These are phyloP conservation scores for Brassicogethes aeneus DNA, from an alignment of 2,888 invertebrate species.

Conservation along the genomic window DNA sequence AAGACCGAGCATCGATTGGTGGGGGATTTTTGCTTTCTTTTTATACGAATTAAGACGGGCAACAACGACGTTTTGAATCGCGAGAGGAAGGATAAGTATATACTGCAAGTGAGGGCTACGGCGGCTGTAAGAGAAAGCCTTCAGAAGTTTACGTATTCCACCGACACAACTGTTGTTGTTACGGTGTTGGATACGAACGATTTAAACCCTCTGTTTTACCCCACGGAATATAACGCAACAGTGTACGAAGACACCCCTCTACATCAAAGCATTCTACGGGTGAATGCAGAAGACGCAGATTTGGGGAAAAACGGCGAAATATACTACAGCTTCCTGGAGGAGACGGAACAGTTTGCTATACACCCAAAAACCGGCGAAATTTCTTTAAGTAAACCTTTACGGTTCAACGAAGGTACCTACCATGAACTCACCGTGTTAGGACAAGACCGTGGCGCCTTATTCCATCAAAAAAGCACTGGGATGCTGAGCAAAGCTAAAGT, in stretches of 20 bases:
- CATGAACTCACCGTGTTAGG: constrained; percentile 76
- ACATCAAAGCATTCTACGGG: constrained; percentile 70
- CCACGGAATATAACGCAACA: constrained; percentile 76
- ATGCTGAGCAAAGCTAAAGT: constrained; percentile 67
- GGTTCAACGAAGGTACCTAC: constrained; percentile 57
- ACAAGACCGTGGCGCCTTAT: constrained; percentile 69
- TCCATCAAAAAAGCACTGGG: constrained; percentile 44
- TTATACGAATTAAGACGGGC: constrained; percentile 80
- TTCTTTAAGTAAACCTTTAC: constrained; percentile 69
- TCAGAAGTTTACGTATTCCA: constrained; percentile 53
- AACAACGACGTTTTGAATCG: constrained; percentile 85
- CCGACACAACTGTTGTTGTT: constrained; percentile 66
- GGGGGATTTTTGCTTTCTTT: constrained; percentile 91
- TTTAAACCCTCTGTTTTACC: constrained; percentile 87
- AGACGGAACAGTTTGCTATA: constrained; percentile 79
- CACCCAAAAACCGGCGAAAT: constrained; percentile 89
- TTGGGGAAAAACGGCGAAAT: constrained; percentile 93
- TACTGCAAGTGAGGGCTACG: constrained; percentile 66
- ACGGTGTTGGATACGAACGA: constrained; percentile 80
- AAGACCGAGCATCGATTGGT: constrained; percentile 83
- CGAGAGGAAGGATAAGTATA: constrained; percentile 79
- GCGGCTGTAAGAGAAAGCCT: constrained; percentile 47
- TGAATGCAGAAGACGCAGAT: constrained; percentile 92
- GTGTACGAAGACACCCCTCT: constrained; percentile 82
- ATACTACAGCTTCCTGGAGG: constrained; percentile 83